phyloP scores from a whole-genome alignment of 2,797 vertebrate genomes.

The Leptoclinus maculatus region DNA sequence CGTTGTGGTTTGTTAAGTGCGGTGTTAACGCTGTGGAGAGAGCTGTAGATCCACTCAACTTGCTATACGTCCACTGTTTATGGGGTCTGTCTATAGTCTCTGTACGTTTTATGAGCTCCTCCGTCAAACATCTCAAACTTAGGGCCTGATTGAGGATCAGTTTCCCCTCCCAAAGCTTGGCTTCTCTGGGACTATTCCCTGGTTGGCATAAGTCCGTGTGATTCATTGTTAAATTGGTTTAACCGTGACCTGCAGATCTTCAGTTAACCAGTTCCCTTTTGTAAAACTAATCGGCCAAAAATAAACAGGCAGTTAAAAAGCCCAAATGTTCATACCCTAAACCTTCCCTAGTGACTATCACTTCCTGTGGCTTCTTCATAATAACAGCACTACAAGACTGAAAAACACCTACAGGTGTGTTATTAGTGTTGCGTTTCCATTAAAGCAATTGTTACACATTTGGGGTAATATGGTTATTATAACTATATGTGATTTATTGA shows the following conservation, averaged over 20 bases:
- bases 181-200: conserved; percentile 18
- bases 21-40: conserved; percentile 58
- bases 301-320: not conserved
- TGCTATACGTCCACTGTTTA: conserved; percentile 56
- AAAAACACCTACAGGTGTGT: not conserved
- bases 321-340: not conserved
- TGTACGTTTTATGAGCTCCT: conserved; percentile 57
- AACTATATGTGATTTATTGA: not conserved
- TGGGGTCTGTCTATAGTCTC: conserved; percentile 37
- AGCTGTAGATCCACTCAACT: conserved; percentile 45
- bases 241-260: not conserved
- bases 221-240: not conserved
- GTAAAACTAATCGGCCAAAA: not conserved
- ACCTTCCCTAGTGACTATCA: not conserved
- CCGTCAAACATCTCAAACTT: conserved; percentile 33
- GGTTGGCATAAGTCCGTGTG: not conserved
- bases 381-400: conserved; percentile 27
- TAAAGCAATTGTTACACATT: not conserved
- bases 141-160: conserved; percentile 6
- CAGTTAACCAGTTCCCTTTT: conserved; percentile 16
- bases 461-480: not conserved
- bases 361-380: conserved; percentile 47
- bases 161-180: conserved; percentile 18
- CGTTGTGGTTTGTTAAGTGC: conserved; percentile 64
- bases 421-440: not conserved